These are phyloP conservation scores for Lepus oiostolus DNA, from an alignment of 2,797 vertebrate genomes.

Conservation along the genomic window DNA sequence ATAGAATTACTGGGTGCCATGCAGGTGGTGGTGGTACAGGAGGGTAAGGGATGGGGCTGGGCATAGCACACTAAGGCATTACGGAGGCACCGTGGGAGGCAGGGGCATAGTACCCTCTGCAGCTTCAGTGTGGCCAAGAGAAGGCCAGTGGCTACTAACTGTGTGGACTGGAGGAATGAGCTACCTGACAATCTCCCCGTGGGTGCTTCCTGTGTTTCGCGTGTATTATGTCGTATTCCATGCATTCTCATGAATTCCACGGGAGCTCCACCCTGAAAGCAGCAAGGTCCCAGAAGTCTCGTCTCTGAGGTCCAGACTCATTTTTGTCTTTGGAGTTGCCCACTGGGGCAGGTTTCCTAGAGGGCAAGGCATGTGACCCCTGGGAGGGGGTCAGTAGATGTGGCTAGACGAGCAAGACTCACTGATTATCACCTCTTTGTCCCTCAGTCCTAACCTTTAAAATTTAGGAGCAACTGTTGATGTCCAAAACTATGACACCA, in stretches of 20 bases:
- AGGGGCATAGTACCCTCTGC: rapidly evolving
- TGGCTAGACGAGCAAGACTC: background rate
- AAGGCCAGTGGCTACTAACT: background rate
- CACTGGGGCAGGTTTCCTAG: no score
- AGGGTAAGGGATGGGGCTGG: background rate
- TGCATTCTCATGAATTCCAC: no score
- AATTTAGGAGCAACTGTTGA: background rate
- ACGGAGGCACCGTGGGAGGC: rapidly evolving
- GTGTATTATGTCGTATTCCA: background rate
- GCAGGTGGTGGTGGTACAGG: background rate
- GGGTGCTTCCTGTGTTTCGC: rapidly evolving
- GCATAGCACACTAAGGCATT: background rate
- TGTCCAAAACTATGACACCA: background rate
- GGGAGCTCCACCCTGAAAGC: background rate
- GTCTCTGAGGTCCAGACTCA: background rate
- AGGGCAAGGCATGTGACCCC: background rate
- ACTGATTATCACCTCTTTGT: background rate
- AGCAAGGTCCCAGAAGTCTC: background rate
- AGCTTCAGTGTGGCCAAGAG: background rate
- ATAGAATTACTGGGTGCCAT: background rate
- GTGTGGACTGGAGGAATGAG: background rate
- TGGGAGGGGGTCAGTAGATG: no score
- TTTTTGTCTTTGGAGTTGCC: background rate
- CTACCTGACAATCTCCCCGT: rapidly evolving
- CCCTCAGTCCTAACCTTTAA: background rate